Base-by-base conservation (phyloP, 2,888 invertebrate species). In the Crioceris asparagi region DNA sequence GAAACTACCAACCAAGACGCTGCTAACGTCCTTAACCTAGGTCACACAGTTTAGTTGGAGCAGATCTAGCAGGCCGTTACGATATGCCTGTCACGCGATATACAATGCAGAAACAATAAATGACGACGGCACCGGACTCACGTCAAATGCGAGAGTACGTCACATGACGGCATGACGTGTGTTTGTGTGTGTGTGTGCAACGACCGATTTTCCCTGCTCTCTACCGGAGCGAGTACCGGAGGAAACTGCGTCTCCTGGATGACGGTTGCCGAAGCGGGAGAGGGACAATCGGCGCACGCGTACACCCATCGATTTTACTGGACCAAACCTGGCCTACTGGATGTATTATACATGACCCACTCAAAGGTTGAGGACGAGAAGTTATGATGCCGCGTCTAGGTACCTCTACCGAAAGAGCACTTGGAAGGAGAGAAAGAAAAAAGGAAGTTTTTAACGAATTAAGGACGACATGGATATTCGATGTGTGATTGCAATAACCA, bases 261-360 rank as follows among this genome's bases (percentile, higher is more conserved):
- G 57, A 50, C 57, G 55, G 52, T 50, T 44, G 44, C 42, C 21
- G 3, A 14, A 8, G 8, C 17, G 38, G 40, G 35, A 39, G 46
- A 43, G 43, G 43, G 48, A 48, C 45, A 44, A 46, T 50, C 49
- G 52, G 55, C 56, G 56, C 58, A 46, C 51, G 56, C 59, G 58
- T 59, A 51, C 38, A 51, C 26, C 45, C 53, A 61, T 61, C 61
- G 61, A 61, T 61, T 55, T 55, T 52, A 48, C 57, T 56, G 57
- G 57, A 55, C 54, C 57, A 55, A 52, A 59, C 58, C 60, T 59
- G 57, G 57, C 56, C 56, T 54, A 56, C 55, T 54, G 48, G 56
- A 59, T 60, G 59, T 60, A 60, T 60, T 59, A 60, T 60, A 60
- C 58, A 60, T 60, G 59, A 60, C 54, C 54, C 53, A 50, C 54